phyloP scores from a whole-genome alignment of 2,113 vertebrate species.

The Sorex fumeus region DNA sequence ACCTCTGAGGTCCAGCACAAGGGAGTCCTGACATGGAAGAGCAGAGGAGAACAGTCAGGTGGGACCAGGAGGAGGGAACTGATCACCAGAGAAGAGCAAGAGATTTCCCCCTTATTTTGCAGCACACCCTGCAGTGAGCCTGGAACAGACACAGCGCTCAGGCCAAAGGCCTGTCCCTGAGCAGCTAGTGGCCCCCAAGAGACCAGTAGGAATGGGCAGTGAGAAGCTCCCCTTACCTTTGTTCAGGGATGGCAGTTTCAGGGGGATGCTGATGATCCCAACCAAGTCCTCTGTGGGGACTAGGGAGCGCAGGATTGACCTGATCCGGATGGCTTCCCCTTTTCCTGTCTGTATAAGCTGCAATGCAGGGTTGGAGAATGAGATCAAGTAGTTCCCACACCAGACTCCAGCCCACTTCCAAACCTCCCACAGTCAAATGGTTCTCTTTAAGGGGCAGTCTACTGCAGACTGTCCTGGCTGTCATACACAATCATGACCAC shows the following conservation, averaged over 20 bases:
- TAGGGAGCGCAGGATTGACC: constrained; percentile 98
- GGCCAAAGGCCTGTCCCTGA: not conserved
- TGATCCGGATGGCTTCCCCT: constrained; percentile 98
- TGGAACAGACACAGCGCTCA: fast-evolving
- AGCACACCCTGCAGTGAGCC: not conserved
- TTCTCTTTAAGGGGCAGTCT: not conserved
- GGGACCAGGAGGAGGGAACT: not conserved
- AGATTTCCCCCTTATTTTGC: too few species aligned
- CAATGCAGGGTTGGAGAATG: constrained; percentile 61
- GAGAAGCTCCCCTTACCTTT: constrained; percentile 92
- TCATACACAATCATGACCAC: not conserved
- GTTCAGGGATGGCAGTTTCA: constrained; percentile 95
- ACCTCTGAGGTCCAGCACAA: fast-evolving
- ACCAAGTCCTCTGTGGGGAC: constrained; percentile 98
- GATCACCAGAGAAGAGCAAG: not conserved
- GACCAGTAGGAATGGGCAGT: not conserved
- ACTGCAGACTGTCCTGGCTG: not conserved
- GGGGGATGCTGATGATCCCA: constrained; percentile 98
- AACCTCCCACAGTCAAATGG: not conserved
- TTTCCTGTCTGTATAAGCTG: constrained; percentile 99
- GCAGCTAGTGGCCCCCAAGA: not conserved
- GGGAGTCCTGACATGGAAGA: not conserved
- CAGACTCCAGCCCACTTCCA: not conserved
- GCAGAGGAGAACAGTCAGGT: not conserved
- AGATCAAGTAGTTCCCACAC: not conserved